phyloP scores from a whole-genome alignment of 64 coral and sea anemone species.

The Pocillopora verrucosa region DNA sequence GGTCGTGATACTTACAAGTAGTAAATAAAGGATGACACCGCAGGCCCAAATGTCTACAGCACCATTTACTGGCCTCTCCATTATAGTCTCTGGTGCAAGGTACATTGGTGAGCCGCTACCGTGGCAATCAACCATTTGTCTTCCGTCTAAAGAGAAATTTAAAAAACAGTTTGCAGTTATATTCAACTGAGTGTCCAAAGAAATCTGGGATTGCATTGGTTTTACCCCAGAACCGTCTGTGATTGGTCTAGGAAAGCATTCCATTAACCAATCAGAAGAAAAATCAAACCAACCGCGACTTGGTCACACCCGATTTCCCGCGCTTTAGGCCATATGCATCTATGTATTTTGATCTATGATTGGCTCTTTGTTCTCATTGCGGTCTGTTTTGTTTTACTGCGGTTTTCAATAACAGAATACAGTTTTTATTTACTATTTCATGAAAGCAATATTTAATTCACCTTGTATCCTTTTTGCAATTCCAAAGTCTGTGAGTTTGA shows the following conservation, averaged over 20 bases:
- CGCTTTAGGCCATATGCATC: no score
- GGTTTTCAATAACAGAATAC: no score
- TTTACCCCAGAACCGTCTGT: not conserved
- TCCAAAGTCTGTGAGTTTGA: constrained; percentile 95
- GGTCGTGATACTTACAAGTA: constrained; percentile 64
- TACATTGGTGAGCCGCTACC: constrained; percentile 90
- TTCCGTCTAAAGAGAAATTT: constrained; percentile 43
- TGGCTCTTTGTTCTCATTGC: no score
- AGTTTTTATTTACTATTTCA: not conserved
- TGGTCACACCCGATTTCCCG: no score
- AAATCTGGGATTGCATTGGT: no score
- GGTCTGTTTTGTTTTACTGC: no score
- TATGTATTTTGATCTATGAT: no score
- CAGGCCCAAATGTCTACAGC: constrained; percentile 93
- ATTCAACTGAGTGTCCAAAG: not conserved
- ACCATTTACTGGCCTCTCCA: constrained; percentile 58
- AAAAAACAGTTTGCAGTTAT: not conserved
- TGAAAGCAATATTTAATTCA: not conserved
- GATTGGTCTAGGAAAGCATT: no score
- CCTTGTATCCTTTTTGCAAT: constrained; percentile 79
- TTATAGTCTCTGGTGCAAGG: constrained; percentile 83
- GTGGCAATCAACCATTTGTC: constrained; percentile 49
- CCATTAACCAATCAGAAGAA: no score
- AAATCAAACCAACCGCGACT: no score
- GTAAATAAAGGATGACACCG: constrained; percentile 86